These are phyloP conservation scores for Hassar affinis DNA, from an alignment of 2,113 vertebrate genomes.

Conservation along the genomic window DNA sequence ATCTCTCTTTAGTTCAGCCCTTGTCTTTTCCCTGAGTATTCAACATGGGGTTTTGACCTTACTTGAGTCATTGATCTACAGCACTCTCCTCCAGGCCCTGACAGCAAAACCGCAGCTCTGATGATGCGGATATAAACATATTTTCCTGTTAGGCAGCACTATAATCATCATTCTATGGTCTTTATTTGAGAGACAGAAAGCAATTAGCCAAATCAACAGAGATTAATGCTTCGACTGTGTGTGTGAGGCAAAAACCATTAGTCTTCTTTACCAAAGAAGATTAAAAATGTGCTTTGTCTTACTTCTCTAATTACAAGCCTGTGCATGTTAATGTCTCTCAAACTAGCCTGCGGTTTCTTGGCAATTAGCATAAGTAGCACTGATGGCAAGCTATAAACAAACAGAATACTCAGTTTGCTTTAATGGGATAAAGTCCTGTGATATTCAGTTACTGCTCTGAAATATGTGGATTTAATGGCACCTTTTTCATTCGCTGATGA, in stretches of 20 bases:
- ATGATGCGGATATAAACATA: slow-evolving; percentile 60
- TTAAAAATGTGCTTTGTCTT: slow-evolving; percentile 62
- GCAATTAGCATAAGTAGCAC: slow-evolving; percentile 60
- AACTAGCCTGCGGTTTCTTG: slow-evolving; percentile 57
- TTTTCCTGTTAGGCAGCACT: slow-evolving; percentile 54
- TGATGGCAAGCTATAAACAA: slow-evolving; percentile 58
- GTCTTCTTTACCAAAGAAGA: slow-evolving; percentile 63
- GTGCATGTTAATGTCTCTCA: slow-evolving; percentile 58
- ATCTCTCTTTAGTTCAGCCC: neutral
- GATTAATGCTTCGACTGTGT: slow-evolving; percentile 60
- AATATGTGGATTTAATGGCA: slow-evolving; percentile 17
- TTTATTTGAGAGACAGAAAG: slow-evolving; percentile 57
- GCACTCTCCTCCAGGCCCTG: slow-evolving; percentile 23
- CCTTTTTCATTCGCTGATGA: slow-evolving; percentile 18
- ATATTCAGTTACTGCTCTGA: slow-evolving; percentile 37
- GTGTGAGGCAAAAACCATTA: slow-evolving; percentile 53
- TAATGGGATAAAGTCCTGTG: slow-evolving; percentile 60
- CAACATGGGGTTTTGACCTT: neutral
- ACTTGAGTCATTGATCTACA: slow-evolving; percentile 65
- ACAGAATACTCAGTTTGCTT: slow-evolving; percentile 62
- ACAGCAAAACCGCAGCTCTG: slow-evolving; percentile 50
- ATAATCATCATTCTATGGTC: slow-evolving; percentile 64
- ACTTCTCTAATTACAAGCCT: slow-evolving; percentile 63
- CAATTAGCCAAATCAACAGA: slow-evolving; percentile 68
- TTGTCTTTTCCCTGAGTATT: neutral